Evolutionary conservation across 2,797 vertebrate species (phyloP).

Genomic region (Schizopygopsis pylzovi): DNA sequence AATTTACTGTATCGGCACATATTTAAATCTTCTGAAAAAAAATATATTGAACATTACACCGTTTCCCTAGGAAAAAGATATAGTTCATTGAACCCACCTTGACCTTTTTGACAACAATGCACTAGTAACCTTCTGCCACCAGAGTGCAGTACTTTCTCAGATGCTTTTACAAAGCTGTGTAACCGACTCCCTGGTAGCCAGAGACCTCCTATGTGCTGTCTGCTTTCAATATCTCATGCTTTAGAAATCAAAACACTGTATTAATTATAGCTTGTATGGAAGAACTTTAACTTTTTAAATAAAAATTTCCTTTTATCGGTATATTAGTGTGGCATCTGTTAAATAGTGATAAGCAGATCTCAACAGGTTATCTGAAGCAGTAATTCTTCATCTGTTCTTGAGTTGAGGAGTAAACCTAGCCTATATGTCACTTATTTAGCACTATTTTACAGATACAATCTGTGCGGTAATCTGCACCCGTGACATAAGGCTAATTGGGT

Average conservation of each 20-base stretch:
- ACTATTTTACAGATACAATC: neutral
- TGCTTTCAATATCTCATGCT: neutral
- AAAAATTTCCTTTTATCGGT: neutral
- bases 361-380: neutral
- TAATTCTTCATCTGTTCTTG: neutral
- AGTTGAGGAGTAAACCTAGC: neutral
- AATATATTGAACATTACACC: neutral
- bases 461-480: neutral
- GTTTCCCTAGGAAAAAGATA: neutral
- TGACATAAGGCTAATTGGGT: neutral
- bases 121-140: conserved; percentile 30
- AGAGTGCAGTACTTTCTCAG: conserved; percentile 59
- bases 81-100: neutral
- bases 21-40: neutral
- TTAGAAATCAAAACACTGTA: neutral
- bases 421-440: neutral
- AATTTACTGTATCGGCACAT: neutral
- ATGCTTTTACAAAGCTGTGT: neutral
- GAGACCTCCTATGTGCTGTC: neutral
- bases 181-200: neutral
- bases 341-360: neutral
- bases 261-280: neutral
- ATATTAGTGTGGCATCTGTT: neutral
- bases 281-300: neutral
- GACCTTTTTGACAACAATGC: conserved; percentile 8